These are phyloP conservation scores for Erebia ligea DNA, from an alignment of 2,888 invertebrate species.

Conservation along the genomic window DNA sequence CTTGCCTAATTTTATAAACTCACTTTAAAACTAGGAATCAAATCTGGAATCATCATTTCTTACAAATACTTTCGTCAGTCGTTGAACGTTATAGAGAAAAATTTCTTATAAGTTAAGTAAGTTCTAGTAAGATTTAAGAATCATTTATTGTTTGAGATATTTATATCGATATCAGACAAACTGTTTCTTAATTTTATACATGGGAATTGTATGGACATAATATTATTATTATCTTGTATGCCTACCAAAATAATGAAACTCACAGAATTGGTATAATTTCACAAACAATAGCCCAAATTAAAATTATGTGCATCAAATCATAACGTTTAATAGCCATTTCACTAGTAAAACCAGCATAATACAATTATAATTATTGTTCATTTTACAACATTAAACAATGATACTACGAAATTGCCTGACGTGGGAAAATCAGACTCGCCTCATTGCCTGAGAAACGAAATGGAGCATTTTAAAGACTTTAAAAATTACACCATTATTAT, in stretches of 20 bases:
- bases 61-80: too few species aligned
- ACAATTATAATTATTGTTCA: constrained; percentile 36
- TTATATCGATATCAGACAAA: too few species aligned
- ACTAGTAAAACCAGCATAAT: constrained; percentile 22
- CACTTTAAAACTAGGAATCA: too few species aligned
- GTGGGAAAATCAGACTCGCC: constrained; percentile 53
- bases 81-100: too few species aligned
- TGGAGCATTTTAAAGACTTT: constrained; percentile 28
- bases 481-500: constrained; percentile 38
- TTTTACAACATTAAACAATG: constrained; percentile 33
- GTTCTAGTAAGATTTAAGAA: too few species aligned
- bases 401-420: constrained; percentile 32
- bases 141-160: too few species aligned
- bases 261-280: neutral
- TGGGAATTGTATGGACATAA: neutral
- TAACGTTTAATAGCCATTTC: constrained; percentile 23
- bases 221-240: neutral
- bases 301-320: neutral
- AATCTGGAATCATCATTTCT: too few species aligned
- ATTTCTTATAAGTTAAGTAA: too few species aligned
- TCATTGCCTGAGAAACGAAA: constrained; percentile 56
- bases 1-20: too few species aligned
- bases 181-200: too few species aligned
- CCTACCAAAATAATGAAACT: neutral
- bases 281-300: constrained; percentile 8